Evolutionary conservation across 2,797 vertebrate species (phyloP), one percentile per base, ranked within the genome.

Genomic region (Megaceryle alcyon): DNA sequence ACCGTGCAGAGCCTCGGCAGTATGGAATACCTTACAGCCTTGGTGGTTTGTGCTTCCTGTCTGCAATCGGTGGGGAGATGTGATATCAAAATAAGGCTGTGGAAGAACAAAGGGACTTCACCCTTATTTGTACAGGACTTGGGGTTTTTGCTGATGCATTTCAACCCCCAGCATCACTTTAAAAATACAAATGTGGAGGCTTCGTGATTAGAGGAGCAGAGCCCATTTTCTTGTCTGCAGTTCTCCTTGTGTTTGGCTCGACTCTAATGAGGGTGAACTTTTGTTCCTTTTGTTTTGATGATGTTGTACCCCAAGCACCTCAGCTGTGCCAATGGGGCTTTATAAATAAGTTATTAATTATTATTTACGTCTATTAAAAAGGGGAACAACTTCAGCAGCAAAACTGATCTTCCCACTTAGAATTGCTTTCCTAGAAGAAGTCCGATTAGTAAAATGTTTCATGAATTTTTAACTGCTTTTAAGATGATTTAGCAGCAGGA

Each of bases 401-500:
- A 91, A 96, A 96, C 89, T 37, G 84, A 68, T 94, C 82, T 90
- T 91, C 72, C 61, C 33, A 44, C 49, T 90, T 90, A 90, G 63
- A 96, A 91, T 70, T 92, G 20, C 41, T 90, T 94, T 96, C 72
- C 65, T 89, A 77, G 82, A 92, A 95, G 59, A 90, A 91, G 44
- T 88, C 82, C 3, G 29, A 90, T 95, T 92, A 93, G 64, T 75
- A 82, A 88, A 92, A 90, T 20, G 37, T 88, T 93, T 95, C 92
- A 94, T 97, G 64, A 96, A 96, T 95, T 95, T 97, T 95, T 94
- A 94, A 82, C 79, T 80, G 46, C 57, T 94, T 94, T 95, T 89
- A 94, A 68, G 81, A 91, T 53, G n/a, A 94, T 92, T 95, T 94
- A 96, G 72, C 87, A 88, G 70, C 29, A 90, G 60, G 80, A 94